These are phyloP conservation scores for Myrmecobius fasciatus DNA, from an alignment of 2,113 vertebrate genomes.

Conservation along the genomic window DNA sequence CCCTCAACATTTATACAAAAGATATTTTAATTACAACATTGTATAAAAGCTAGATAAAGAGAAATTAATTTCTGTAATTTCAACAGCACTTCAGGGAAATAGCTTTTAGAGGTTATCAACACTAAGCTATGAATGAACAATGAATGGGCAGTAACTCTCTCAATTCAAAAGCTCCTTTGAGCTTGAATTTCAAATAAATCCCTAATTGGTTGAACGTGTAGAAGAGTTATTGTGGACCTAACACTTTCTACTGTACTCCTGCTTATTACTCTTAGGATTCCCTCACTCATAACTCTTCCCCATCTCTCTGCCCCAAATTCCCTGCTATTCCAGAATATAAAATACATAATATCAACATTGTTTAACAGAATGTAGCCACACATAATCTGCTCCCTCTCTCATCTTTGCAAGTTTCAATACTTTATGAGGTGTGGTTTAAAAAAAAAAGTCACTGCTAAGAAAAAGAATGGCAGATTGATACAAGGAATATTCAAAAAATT, in stretches of 20 bases:
- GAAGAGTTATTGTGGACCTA: not conserved
- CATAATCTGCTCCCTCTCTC: not conserved
- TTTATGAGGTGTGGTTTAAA: not conserved
- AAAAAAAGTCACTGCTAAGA: not conserved
- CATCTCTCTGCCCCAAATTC: not conserved
- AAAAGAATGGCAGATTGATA: not conserved
- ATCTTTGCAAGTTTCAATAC: not conserved
- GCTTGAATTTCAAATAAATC: not conserved
- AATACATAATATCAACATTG: not conserved
- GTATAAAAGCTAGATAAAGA: not conserved
- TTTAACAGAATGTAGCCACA: not conserved
- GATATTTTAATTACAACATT: not conserved
- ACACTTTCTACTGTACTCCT: not conserved
- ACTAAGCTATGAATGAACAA: slow-evolving; percentile 49
- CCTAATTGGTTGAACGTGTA: not conserved
- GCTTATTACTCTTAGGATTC: slow-evolving; percentile 38
- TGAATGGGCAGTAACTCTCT: slow-evolving; percentile 40
- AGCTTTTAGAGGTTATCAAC: not conserved
- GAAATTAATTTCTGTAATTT: not conserved
- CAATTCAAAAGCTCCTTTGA: not conserved
- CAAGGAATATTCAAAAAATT: not conserved
- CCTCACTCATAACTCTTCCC: not conserved
- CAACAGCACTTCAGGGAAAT: not conserved
- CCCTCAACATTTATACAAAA: too few relatives aligned
- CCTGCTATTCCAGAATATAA: not conserved